These are phyloP conservation scores for Caloenas nicobarica DNA, from an alignment of 2,113 vertebrate species.

Conservation along the genomic window DNA sequence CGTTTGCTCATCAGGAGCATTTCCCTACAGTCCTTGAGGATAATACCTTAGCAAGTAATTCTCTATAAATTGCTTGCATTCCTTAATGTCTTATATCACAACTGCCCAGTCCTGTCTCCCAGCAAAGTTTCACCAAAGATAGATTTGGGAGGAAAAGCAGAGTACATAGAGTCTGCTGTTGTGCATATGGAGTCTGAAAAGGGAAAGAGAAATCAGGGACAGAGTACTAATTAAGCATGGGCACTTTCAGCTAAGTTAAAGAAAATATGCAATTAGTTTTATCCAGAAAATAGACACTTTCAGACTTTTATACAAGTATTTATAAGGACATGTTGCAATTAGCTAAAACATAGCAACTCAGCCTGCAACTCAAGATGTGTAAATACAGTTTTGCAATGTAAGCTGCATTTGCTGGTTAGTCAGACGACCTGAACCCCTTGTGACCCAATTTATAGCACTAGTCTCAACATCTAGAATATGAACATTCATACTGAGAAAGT, in stretches of 20 bases:
- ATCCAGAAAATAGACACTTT: neutral
- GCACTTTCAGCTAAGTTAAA: neutral
- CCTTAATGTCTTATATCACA: neutral
- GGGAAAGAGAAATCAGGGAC: neutral
- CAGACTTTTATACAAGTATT: neutral
- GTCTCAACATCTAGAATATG: neutral
- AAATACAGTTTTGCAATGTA: neutral
- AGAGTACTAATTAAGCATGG: neutral
- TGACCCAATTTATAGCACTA: neutral
- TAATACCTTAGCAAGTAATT: neutral
- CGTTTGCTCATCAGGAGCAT: neutral
- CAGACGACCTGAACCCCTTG: neutral
- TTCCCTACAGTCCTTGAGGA: neutral
- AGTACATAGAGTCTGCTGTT: neutral
- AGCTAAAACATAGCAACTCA: neutral
- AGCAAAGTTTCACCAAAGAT: neutral
- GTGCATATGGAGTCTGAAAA: neutral
- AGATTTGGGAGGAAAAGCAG: neutral
- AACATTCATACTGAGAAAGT: neutral
- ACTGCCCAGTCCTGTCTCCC: neutral
- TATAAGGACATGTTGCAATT: neutral
- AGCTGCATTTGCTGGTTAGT: neutral
- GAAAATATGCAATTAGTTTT: neutral
- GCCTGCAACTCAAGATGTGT: neutral
- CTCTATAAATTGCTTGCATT: neutral